These are phyloP conservation scores for Tenebrio molitor DNA, from an alignment of 1,140 invertebrate genomes.

Conservation along the genomic window DNA sequence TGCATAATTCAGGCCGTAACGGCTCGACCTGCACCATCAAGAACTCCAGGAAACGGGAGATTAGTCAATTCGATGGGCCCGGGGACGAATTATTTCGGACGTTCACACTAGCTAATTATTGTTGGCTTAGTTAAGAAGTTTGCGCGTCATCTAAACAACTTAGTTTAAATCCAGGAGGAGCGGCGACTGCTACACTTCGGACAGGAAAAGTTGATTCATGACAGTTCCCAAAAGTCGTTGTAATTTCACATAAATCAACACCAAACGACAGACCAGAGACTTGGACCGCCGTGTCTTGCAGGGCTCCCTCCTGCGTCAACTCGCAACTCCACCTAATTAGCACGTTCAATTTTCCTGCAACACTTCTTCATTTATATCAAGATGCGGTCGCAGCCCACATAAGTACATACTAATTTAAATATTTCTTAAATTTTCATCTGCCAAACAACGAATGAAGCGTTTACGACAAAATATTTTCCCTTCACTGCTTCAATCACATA, in stretches of 20 bases:
- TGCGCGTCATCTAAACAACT: slow-evolving; percentile 30
- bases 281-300: slow-evolving; percentile 32
- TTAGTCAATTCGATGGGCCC: slow-evolving; percentile 29
- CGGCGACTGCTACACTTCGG: slow-evolving; percentile 30
- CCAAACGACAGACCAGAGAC: slow-evolving; percentile 53
- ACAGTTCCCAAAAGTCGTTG: slow-evolving; percentile 52
- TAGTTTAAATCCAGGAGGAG: slow-evolving; percentile 36
- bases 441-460: too few species aligned
- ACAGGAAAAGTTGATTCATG: slow-evolving; percentile 55
- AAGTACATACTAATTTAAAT: too few species aligned
- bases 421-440: too few species aligned
- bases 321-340: slow-evolving; percentile 7
- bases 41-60: slow-evolving; percentile 1
- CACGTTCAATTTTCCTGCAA: background rate
- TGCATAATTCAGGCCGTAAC: slow-evolving; percentile 60
- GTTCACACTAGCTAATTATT: slow-evolving; percentile 28
- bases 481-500: too few species aligned
- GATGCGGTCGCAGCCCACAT: too few species aligned
- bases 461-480: too few species aligned
- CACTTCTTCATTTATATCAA: too few species aligned
- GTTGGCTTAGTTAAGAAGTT: slow-evolving; percentile 32
- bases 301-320: background rate
- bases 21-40: slow-evolving; percentile 44
- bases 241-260: slow-evolving; percentile 53
- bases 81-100: slow-evolving; percentile 21